phyloP scores from a whole-genome alignment of 2,888 invertebrate species.

The Conus canariensis region DNA sequence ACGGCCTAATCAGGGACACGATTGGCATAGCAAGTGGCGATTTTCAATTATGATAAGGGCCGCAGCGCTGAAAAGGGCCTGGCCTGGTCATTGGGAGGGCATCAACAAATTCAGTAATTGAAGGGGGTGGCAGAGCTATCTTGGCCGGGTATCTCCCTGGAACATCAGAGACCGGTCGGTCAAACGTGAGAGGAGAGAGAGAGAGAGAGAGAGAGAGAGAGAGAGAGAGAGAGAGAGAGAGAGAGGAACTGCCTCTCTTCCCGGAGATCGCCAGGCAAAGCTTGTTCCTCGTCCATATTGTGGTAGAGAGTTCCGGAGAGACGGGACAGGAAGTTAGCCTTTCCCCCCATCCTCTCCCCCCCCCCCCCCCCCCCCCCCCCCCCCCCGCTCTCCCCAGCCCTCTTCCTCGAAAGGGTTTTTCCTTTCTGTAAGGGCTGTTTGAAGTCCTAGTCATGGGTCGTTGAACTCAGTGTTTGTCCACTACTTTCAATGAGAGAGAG shows the following conservation, averaged over 20 bases:
- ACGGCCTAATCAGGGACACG: conserved; percentile 46
- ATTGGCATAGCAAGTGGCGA: conserved; percentile 50
- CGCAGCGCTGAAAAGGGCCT: conserved; percentile 8
- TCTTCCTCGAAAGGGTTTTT: neutral
- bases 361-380: neutral
- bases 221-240: neutral
- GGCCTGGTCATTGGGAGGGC: conserved; percentile 28
- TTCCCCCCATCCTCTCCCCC: neutral
- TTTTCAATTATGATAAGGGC: conserved; percentile 53
- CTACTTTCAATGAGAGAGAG: neutral
- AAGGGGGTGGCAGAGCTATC: conserved; percentile 37
- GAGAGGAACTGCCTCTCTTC: neutral
- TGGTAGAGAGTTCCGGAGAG: neutral
- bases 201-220: conserved; percentile 10
- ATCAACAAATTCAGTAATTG: conserved; percentile 56
- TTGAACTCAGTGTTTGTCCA: neutral
- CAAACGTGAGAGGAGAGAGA: conserved; percentile 6
- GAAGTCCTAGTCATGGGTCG: neutral
- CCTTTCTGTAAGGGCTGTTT: neutral
- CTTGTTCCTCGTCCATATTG: neutral
- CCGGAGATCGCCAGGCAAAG: neutral
- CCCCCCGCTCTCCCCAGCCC: neutral
- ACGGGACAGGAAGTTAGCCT: neutral
- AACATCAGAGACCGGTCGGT: conserved; percentile 22
- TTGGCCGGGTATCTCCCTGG: conserved; percentile 18